Evolutionary conservation across 2,797 vertebrate genomes (phyloP).

Genomic region (Buphagus erythrorhynchus): DNA sequence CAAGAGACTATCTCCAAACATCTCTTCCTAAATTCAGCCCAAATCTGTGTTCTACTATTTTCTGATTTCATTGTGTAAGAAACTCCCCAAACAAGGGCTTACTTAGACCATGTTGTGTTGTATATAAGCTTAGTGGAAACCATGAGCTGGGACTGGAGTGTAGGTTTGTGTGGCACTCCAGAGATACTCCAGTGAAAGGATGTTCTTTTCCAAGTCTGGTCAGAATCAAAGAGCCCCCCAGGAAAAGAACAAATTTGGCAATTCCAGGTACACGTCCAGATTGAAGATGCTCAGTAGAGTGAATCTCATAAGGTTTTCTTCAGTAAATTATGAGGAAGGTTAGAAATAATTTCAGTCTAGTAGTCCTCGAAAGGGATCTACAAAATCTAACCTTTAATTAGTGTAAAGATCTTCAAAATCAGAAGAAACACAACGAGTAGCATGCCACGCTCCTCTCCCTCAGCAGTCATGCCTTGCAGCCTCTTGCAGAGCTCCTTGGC

Average conservation of each 20-base stretch:
- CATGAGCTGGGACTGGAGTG: not conserved
- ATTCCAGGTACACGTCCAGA: not conserved
- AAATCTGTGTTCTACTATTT: not conserved
- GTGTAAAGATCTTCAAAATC: not conserved
- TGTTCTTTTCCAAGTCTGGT: not conserved
- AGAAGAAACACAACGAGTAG: not conserved
- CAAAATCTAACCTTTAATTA: not conserved
- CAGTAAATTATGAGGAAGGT: not conserved
- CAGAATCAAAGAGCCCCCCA: not conserved
- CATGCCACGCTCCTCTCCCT: not conserved
- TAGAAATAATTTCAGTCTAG: not conserved
- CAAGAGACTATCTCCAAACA: not conserved
- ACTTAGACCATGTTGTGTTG: not conserved
- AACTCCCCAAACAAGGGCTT: not conserved
- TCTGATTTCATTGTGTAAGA: not conserved
- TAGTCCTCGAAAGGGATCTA: not conserved
- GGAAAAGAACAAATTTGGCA: not conserved
- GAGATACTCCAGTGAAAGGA: not conserved
- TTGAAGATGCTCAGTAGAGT: not conserved
- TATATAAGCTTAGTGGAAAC: not conserved
- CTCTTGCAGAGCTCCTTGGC: slow-evolving; percentile 37
- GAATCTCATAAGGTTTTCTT: not conserved
- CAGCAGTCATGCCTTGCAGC: not conserved
- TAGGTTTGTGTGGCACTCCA: not conserved
- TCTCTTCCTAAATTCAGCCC: not conserved